A percentile compares a stretch with the other conserved stretches of the same genome.
Evolutionary conservation across 2,113 vertebrate genomes (phyloP).

Genomic region (Mustela lutreola): DNA sequence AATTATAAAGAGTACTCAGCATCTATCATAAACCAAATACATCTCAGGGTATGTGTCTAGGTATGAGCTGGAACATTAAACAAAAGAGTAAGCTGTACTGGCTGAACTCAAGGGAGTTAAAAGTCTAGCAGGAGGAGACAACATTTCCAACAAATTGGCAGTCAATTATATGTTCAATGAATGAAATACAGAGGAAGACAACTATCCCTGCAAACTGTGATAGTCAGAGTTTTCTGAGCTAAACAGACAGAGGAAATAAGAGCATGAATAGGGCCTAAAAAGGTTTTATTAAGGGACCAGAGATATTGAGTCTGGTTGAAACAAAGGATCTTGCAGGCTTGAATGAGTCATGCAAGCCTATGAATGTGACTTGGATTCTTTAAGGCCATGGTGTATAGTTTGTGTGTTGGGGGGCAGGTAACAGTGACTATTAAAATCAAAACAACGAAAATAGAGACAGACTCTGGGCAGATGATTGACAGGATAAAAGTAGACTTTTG

Average conservation of each 20-base stretch:
- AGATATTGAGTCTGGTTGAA: not conserved
- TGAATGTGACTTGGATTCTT: not conserved
- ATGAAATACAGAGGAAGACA: not conserved
- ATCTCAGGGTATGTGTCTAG: not conserved
- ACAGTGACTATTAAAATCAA: conserved; percentile 17
- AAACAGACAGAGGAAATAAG: not conserved
- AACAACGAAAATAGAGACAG: conserved; percentile 26
- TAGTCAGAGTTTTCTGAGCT: conserved; percentile 24
- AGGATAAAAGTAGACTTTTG: not conserved
- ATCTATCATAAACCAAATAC: conserved; percentile 1
- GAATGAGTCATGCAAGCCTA: not conserved
- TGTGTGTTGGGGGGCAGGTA: not conserved
- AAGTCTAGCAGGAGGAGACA: conserved; percentile 17
- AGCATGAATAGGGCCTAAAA: not conserved
- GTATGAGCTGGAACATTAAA: not conserved
- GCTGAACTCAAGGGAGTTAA: conserved; percentile 23
- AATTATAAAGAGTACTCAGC: conserved; percentile 9
- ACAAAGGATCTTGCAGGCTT: not conserved
- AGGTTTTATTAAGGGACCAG: not conserved
- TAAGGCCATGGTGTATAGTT: not conserved
- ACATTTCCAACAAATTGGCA: not conserved
- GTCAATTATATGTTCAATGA: not conserved
- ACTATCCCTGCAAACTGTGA: not conserved
- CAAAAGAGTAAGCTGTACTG: conserved; percentile 27
- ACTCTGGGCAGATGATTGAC: not conserved